Evolutionary conservation across 1,140 invertebrate genomes (phyloP).

Genomic region (Caenorhabditis inopinata): DNA sequence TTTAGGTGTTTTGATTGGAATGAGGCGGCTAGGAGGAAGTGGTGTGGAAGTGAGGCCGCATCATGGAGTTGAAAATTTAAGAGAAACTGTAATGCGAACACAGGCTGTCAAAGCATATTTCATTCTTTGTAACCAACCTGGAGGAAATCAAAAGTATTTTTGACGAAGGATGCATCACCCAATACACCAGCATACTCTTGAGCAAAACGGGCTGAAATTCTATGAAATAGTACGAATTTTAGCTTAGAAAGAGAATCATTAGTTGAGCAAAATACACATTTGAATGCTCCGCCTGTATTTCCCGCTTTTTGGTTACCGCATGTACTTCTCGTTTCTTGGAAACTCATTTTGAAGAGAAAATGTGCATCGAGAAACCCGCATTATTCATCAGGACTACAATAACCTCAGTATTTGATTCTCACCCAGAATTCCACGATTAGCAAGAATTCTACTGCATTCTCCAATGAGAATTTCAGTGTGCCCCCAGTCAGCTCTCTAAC

Average conservation of each 20-base stretch:
- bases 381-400: too few species aligned
- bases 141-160: constrained; percentile 57
- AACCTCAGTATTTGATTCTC: too few species aligned
- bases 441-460: constrained; percentile 56
- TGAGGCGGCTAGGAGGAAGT: constrained; percentile 52
- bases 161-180: constrained; percentile 60
- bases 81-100: too few species aligned
- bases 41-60: constrained; percentile 52
- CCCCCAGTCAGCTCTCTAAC: constrained; percentile 64
- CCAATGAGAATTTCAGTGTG: constrained; percentile 63
- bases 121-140: constrained; percentile 51
- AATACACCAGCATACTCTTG: constrained; percentile 58
- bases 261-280: background rate
- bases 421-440: constrained; percentile 50
- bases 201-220: constrained; percentile 1
- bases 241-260: background rate
- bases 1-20: constrained; percentile 51
- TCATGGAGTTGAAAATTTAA: constrained; percentile 49
- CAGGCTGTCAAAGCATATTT: too few species aligned
- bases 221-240: background rate
- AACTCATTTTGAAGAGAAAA: too few species aligned
- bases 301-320: background rate
- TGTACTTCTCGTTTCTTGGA: background rate
- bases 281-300: background rate
- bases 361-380: too few species aligned